Evolutionary conservation across 2,113 vertebrate species (phyloP).

Genomic region (Loxodonta africana): DNA sequence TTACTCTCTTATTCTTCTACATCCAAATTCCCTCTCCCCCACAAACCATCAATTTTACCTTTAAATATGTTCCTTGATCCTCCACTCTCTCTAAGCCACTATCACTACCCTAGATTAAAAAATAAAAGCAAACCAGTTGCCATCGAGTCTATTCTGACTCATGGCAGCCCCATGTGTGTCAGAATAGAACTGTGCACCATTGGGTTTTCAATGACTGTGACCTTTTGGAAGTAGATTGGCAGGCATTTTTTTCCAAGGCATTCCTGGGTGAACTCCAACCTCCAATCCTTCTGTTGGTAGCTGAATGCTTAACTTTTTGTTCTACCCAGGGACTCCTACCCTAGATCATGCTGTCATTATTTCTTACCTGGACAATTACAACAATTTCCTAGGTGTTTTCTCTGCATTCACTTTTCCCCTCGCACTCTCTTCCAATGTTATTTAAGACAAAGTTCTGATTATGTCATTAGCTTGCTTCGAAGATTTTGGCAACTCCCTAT

Average conservation of each 20-base stretch:
- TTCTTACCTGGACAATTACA: not conserved
- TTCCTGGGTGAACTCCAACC: no score
- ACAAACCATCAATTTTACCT: not conserved
- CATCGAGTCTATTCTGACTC: no score
- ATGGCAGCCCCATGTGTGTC: no score
- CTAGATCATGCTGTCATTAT: not conserved
- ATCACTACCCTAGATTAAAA: not conserved
- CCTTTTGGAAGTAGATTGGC: no score
- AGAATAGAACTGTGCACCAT: no score
- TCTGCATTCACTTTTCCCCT: not conserved
- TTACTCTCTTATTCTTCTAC: not conserved
- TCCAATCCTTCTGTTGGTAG: no score
- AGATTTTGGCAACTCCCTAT: not conserved
- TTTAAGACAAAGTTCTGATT: not conserved
- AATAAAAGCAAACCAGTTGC: no score
- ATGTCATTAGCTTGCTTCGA: conserved; percentile 9
- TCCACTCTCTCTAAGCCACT: not conserved
- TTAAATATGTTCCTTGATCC: not conserved
- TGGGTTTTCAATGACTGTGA: no score
- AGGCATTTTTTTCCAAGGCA: no score
- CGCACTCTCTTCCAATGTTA: not conserved
- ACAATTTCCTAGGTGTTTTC: not conserved
- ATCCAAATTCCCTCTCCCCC: not conserved
- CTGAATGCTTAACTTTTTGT: no score
- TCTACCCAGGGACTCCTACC: no score